Evolutionary conservation across 2,113 vertebrate species (phyloP).

Genomic region (Daphoenositta chrysoptera): DNA sequence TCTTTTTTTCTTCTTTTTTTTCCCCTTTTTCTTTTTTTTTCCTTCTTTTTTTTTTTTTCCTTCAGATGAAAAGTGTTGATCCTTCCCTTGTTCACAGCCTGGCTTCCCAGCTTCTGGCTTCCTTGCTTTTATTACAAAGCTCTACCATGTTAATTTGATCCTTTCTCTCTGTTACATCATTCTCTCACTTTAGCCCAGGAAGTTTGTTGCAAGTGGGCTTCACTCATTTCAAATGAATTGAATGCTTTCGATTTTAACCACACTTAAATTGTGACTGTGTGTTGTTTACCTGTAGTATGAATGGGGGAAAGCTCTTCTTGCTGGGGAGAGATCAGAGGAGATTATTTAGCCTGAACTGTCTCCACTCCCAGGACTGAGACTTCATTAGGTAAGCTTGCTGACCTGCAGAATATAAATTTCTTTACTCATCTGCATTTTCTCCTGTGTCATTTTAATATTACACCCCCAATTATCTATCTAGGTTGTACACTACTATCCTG

Average conservation of each 20-base stretch:
- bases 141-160: conserved; percentile 44
- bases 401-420: background rate
- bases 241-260: conserved; percentile 19
- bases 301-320: conserved; percentile 12
- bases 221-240: conserved; percentile 48
- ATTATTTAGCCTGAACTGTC: background rate
- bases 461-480: background rate
- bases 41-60: background rate
- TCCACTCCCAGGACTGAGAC: background rate
- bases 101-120: conserved; percentile 32
- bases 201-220: conserved; percentile 18
- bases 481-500: background rate
- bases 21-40: too few species aligned
- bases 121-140: conserved; percentile 33
- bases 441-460: background rate
- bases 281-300: conserved; percentile 35
- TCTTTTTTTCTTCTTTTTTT: background rate
- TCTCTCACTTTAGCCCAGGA: background rate
- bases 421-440: background rate
- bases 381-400: background rate
- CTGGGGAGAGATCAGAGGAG: background rate
- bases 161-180: conserved; percentile 37
- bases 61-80: background rate
- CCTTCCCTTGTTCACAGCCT: conserved; percentile 1
- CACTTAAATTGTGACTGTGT: conserved; percentile 22